phyloP scores from a whole-genome alignment of 2,888 invertebrate species.

The Nephrocerus scutellatus region DNA sequence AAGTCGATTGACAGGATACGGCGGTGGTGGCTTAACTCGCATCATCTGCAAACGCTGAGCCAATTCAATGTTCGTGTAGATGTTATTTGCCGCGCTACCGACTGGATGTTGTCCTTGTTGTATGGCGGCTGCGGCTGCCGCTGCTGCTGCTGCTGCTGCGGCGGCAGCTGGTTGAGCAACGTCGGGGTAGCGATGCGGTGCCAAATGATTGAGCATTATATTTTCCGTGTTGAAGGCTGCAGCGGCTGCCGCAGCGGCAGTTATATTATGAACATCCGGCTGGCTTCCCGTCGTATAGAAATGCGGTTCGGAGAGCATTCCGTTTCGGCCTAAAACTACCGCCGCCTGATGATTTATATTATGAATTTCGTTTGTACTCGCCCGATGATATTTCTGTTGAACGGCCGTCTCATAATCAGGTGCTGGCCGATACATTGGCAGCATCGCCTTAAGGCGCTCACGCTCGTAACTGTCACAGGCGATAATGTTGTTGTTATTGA shows the following conservation, averaged over 20 bases:
- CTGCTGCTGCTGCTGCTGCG: slow-evolving; percentile 17
- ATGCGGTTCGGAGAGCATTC: slow-evolving; percentile 27
- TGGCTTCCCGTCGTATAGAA: slow-evolving; percentile 56
- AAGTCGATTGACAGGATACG: slow-evolving; percentile 69
- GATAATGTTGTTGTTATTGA: slow-evolving; percentile 28
- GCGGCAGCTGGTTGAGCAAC: slow-evolving; percentile 53
- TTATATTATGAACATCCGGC: slow-evolving; percentile 62
- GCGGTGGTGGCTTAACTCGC: slow-evolving; percentile 69
- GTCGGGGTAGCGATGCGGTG: slow-evolving; percentile 55
- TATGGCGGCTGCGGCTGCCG: slow-evolving; percentile 22
- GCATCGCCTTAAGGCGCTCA: slow-evolving; percentile 59
- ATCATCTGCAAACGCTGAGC: slow-evolving; percentile 45
- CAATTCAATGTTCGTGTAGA: slow-evolving; percentile 38
- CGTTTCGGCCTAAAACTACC: slow-evolving; percentile 28
- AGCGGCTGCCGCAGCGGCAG: slow-evolving; percentile 32
- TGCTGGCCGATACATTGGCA: slow-evolving; percentile 82
- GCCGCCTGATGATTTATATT: slow-evolving; percentile 32
- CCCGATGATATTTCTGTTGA: slow-evolving; percentile 73
- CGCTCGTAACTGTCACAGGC: slow-evolving; percentile 37
- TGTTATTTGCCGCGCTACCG: slow-evolving; percentile 22
- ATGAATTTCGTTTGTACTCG: slow-evolving; percentile 50
- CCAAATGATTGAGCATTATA: slow-evolving; percentile 36
- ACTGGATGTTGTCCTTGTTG: slow-evolving; percentile 21
- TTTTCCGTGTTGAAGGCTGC: slow-evolving; percentile 29
- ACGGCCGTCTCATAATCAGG: slow-evolving; percentile 94